Conservation (phyloP, 2,888 invertebrate species). For the Callosobruchus maculatus region DNA sequence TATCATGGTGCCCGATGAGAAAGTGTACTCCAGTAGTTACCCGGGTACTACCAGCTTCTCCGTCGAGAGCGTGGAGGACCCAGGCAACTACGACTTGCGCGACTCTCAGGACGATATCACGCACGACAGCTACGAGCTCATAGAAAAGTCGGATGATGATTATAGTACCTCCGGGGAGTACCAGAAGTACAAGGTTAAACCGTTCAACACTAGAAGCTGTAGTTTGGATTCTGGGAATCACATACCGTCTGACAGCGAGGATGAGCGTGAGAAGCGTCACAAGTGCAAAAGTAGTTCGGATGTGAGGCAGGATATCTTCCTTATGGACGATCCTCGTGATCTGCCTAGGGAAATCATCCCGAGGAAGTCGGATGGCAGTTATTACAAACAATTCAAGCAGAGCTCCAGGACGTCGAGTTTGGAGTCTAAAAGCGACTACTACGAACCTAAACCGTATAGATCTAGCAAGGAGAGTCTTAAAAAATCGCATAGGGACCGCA, state of each 20-base stretch:
- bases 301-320: slow-evolving; percentile 72
- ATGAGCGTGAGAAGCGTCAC: slow-evolving; percentile 55
- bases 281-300: slow-evolving; percentile 67
- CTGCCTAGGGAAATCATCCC: slow-evolving; percentile 69
- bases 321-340: slow-evolving; percentile 72
- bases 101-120: slow-evolving; percentile 83
- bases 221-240: slow-evolving; percentile 76
- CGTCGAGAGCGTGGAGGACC: slow-evolving; percentile 63
- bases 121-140: slow-evolving; percentile 82
- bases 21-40: slow-evolving; percentile 82
- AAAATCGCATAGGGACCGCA: slow-evolving; percentile 50
- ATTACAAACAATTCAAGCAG: slow-evolving; percentile 66
- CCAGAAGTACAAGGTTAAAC: slow-evolving; percentile 39
- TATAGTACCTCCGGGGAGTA: slow-evolving; percentile 48
- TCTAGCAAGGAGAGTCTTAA: slow-evolving; percentile 55
- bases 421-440: slow-evolving; percentile 63
- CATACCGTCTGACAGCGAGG: slow-evolving; percentile 70
- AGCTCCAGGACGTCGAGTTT: slow-evolving; percentile 64
- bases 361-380: slow-evolving; percentile 69
- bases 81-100: slow-evolving; percentile 60
- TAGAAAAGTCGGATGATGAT: slow-evolving; percentile 73
- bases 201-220: slow-evolving; percentile 57
- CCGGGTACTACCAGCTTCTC: slow-evolving; percentile 71
- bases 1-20: slow-evolving; percentile 60
- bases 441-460: slow-evolving; percentile 63